Conservation (phyloP, 1,140 invertebrate species). For the Ceratina calcarata region DNA sequence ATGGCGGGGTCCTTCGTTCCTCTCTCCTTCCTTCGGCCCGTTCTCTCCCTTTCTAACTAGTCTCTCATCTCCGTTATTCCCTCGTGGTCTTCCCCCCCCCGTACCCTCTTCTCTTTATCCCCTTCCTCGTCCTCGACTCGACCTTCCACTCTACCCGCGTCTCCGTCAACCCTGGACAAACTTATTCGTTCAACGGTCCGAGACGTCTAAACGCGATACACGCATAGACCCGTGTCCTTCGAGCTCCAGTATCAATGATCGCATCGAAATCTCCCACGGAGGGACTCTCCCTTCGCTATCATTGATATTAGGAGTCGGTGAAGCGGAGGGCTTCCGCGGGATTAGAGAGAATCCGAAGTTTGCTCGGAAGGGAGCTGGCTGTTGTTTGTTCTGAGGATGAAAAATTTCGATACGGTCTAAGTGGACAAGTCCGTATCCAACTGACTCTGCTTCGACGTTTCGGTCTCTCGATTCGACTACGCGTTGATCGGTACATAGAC, state of each 20-base stretch:
- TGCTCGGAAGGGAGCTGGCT: neutral
- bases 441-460: too few species aligned
- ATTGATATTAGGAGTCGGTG: conserved; percentile 45
- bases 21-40: conserved; percentile 67
- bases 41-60: conserved; percentile 52
- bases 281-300: conserved; percentile 26
- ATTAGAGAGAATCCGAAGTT: conserved; percentile 23
- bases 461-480: neutral
- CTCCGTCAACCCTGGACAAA: conserved; percentile 42
- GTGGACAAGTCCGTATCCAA: too few species aligned
- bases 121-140: conserved; percentile 38
- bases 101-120: too few species aligned
- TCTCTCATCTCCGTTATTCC: conserved; percentile 47
- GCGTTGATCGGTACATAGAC: too few species aligned
- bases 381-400: conserved; percentile 4
- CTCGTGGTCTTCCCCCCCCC: conserved; percentile 59
- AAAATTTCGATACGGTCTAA: neutral
- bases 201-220: conserved; percentile 43
- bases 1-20: conserved; percentile 77
- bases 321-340: neutral
- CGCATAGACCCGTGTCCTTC: conserved; percentile 47
- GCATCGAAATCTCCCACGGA: conserved; percentile 36
- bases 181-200: conserved; percentile 37
- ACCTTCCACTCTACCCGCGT: conserved; percentile 46
- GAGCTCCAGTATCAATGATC: conserved; percentile 57